phyloP scores from a whole-genome alignment of 2,888 invertebrate species.

The Caenorhabditis japonica region DNA sequence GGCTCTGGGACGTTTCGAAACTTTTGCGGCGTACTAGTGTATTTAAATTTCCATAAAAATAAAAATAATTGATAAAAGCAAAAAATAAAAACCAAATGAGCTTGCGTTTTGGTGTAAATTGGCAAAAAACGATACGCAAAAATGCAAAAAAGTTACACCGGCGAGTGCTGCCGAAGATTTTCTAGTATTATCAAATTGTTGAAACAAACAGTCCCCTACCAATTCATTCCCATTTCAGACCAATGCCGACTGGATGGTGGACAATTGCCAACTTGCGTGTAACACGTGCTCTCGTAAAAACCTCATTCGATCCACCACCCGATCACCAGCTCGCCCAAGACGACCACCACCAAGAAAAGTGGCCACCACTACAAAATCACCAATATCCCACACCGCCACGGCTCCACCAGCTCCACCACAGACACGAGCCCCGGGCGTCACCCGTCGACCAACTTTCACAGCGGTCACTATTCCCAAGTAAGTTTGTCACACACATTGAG shows the following conservation, averaged over 20 bases:
- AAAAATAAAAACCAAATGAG: too few species aligned
- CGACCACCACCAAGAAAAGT: slow-evolving; percentile 41
- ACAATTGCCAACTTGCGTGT: slow-evolving; percentile 71
- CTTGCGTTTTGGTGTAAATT: too few species aligned
- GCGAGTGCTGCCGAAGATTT: too few species aligned
- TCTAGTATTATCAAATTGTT: too few species aligned
- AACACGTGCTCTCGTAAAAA: slow-evolving; percentile 61
- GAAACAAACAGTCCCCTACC: too few species aligned
- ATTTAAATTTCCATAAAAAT: too few species aligned
- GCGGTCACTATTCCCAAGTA: slow-evolving; percentile 27
- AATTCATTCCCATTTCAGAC: slow-evolving; percentile 29
- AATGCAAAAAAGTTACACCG: too few species aligned
- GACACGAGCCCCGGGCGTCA: slow-evolving; percentile 36
- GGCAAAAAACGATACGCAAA: too few species aligned
- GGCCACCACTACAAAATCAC: neutral
- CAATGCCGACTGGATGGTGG: slow-evolving; percentile 70
- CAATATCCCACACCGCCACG: slow-evolving; percentile 1
- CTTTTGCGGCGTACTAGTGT: too few species aligned
- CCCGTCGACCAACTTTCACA: slow-evolving; percentile 36
- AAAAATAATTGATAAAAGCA: too few species aligned
- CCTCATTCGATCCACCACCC: slow-evolving; percentile 28
- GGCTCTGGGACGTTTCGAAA: too few species aligned
- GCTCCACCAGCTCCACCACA: slow-evolving; percentile 20
- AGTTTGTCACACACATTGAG: slow-evolving; percentile 16
- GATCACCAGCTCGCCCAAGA: slow-evolving; percentile 28